These are phyloP conservation scores for Orgyia antiqua DNA, from an alignment of 2,888 invertebrate genomes.

Conservation along the genomic window DNA sequence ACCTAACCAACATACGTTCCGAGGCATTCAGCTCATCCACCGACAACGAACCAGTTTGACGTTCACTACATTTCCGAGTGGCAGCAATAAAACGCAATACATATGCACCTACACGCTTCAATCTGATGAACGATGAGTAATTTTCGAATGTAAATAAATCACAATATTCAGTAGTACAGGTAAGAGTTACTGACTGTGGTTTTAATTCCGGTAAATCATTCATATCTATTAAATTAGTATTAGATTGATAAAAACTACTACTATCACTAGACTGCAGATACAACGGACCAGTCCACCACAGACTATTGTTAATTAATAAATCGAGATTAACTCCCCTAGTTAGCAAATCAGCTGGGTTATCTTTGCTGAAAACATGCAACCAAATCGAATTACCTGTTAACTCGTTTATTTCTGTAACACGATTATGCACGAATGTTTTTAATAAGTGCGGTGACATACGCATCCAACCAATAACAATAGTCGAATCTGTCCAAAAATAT, in stretches of 20 bases:
- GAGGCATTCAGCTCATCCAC: slow-evolving; percentile 1
- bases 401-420: slow-evolving; percentile 12
- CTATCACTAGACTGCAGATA: background rate
- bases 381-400: background rate
- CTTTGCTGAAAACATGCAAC: too few relatives aligned
- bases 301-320: background rate
- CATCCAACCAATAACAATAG: slow-evolving; percentile 14
- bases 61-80: too few relatives aligned
- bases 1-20: background rate
- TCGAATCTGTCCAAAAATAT: slow-evolving; percentile 16
- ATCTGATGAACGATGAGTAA: background rate
- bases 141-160: slow-evolving; percentile 2
- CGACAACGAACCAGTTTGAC: slow-evolving; percentile 2
- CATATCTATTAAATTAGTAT: background rate
- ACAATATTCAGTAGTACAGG: background rate
- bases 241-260: background rate
- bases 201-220: slow-evolving; percentile 4
- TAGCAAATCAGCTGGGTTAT: slow-evolving; percentile 5
- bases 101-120: slow-evolving; percentile 1
- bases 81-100: slow-evolving; percentile 2
- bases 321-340: slow-evolving; percentile 2
- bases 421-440: slow-evolving; percentile 21
- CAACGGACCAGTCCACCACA: slow-evolving; percentile 5
- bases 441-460: slow-evolving; percentile 13
- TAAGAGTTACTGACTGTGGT: background rate